These are phyloP conservation scores for Phrynosoma platyrhinos DNA, from an alignment of 2,113 vertebrate species.

Conservation along the genomic window DNA sequence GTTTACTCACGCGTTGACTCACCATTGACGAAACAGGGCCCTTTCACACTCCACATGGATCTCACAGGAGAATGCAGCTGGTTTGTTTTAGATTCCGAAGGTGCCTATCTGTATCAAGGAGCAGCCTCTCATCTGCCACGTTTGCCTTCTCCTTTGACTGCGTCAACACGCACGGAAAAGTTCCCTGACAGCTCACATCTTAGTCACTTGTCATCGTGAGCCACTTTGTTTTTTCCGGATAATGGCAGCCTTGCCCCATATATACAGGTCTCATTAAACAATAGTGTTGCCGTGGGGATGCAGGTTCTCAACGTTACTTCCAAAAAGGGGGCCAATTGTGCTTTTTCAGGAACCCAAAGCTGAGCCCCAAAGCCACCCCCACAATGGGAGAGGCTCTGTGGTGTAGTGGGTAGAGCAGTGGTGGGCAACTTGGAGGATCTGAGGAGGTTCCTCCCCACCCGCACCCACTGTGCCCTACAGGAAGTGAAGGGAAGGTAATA, in stretches of 20 bases:
- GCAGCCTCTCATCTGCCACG: conserved; percentile 36
- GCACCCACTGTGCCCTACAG: no score
- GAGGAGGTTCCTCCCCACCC: no score
- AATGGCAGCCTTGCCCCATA: conserved; percentile 47
- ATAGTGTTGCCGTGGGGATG: conserved; percentile 68
- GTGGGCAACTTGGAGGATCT: no score
- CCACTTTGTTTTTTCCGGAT: conserved; percentile 57
- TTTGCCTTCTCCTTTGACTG: conserved; percentile 21
- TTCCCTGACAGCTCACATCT: conserved; percentile 33
- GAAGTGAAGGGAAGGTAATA: no score
- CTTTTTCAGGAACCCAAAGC: neutral
- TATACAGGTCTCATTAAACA: conserved; percentile 60
- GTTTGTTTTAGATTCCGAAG: conserved; percentile 16
- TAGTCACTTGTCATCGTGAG: conserved; percentile 51
- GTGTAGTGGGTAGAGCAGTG: neutral
- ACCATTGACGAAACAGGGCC: neutral
- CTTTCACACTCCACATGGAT: conserved; percentile 14
- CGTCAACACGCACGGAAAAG: conserved; percentile 31
- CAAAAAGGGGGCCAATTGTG: conserved; percentile 34
- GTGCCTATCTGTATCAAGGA: neutral
- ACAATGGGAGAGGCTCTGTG: neutral
- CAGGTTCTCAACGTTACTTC: conserved; percentile 51
- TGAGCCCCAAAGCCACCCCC: neutral
- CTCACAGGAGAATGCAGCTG: neutral
- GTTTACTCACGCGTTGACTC: no score